Evolutionary conservation across 2,888 invertebrate genomes (phyloP).

Genomic region (Parnassius glacialis): DNA sequence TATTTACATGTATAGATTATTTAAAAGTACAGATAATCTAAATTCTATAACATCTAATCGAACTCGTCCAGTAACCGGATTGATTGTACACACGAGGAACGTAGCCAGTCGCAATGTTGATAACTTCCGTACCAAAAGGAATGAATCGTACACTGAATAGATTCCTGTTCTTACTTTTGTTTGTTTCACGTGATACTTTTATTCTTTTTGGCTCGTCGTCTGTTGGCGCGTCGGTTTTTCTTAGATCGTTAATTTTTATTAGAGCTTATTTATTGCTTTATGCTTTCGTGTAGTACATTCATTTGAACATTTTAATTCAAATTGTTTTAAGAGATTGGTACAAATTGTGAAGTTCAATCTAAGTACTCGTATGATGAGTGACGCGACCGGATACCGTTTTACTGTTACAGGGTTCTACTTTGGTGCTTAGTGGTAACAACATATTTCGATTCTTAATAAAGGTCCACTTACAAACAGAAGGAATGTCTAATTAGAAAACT

Average conservation of each 20-base stretch:
- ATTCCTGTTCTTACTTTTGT: conserved; percentile 59
- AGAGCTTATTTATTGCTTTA: conserved; percentile 42
- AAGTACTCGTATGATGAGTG: background rate
- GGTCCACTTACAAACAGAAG: too few species aligned
- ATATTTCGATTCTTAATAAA: too few species aligned
- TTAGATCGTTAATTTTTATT: conserved; percentile 54
- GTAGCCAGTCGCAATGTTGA: conserved; percentile 68
- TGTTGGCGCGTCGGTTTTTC: conserved; percentile 55
- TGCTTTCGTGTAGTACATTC: conserved; percentile 19
- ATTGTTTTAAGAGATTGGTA: conserved; percentile 12
- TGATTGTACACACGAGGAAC: conserved; percentile 42
- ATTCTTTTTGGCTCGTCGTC: conserved; percentile 53
- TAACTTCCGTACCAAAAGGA: conserved; percentile 68
- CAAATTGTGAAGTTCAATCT: background rate
- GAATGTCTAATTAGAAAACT: too few species aligned
- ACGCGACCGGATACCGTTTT: too few species aligned
- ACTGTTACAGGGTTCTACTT: too few species aligned
- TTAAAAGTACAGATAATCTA: conserved; percentile 11
- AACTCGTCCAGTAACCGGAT: conserved; percentile 40
- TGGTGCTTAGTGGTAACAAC: too few species aligned
- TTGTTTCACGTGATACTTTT: conserved; percentile 54
- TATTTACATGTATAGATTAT: too few species aligned
- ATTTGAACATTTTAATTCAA: conserved; percentile 14
- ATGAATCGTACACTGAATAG: conserved; percentile 61
- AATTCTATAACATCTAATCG: conserved; percentile 22